A percentile compares a stretch with the other conserved stretches of the same genome.
phyloP scores from a whole-genome alignment of 2,888 invertebrate genomes.

The Entomobrya proxima region DNA sequence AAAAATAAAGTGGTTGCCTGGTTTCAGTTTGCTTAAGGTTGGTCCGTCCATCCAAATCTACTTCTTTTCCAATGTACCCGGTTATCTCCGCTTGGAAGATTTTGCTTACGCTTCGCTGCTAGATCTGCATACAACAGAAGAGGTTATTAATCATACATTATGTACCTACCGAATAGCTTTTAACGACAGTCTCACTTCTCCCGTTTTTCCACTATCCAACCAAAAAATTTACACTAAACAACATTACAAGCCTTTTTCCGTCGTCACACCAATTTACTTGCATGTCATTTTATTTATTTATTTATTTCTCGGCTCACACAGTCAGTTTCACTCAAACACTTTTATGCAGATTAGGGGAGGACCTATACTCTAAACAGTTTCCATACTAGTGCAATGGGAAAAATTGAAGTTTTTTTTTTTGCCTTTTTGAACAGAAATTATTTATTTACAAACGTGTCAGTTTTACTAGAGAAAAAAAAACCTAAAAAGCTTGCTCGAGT shows the following conservation, averaged over 20 bases:
- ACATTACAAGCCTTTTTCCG: background rate
- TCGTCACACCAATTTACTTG: constrained; percentile 11
- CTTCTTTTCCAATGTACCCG: too few relatives aligned
- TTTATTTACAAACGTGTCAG: constrained; percentile 12
- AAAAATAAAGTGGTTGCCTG: too few relatives aligned
- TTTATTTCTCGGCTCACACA: too few relatives aligned
- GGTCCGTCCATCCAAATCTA: too few relatives aligned
- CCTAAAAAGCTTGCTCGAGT: background rate
- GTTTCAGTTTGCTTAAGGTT: too few relatives aligned
- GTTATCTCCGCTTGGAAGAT: too few relatives aligned
- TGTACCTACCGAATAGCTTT: background rate
- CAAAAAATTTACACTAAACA: background rate
- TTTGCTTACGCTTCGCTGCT: too few relatives aligned
- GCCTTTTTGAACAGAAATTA: background rate
- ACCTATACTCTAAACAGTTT: too few relatives aligned
- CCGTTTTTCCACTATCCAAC: background rate
- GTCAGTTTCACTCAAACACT: too few relatives aligned
- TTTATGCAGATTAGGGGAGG: too few relatives aligned
- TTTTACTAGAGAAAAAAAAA: background rate
- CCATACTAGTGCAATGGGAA: too few relatives aligned
- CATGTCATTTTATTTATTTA: background rate
- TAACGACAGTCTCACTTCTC: constrained; percentile 6
- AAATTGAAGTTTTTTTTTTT: background rate
- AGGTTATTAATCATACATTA: constrained; percentile 6
- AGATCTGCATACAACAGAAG: too few relatives aligned